These are phyloP conservation scores for Tamandua tetradactyla DNA, from an alignment of 2,797 vertebrate genomes.

Conservation along the genomic window DNA sequence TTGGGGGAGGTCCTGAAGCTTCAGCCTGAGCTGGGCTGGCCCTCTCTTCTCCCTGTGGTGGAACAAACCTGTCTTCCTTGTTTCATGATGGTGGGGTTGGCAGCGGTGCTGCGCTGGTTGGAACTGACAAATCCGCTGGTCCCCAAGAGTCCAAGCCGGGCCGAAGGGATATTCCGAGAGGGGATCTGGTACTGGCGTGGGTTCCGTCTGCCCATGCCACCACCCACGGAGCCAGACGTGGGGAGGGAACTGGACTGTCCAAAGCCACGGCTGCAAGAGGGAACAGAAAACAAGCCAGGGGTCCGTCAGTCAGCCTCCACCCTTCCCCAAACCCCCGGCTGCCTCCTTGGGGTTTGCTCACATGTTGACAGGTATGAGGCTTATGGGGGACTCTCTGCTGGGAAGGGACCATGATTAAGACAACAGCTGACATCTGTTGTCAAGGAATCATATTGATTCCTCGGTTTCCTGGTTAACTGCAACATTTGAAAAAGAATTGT, in stretches of 20 bases:
- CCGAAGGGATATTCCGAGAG: conserved; percentile 93
- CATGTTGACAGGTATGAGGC: neutral
- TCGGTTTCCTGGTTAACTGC: no score
- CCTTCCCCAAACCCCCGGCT: neutral
- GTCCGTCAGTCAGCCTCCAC: rapidly evolving
- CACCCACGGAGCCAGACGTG: conserved; percentile 91
- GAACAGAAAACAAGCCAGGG: neutral
- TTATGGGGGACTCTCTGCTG: neutral
- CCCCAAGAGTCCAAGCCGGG: conserved; percentile 92
- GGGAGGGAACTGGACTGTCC: conserved; percentile 98
- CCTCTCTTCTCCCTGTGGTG: neutral
- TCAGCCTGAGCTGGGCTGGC: neutral
- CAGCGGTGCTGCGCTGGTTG: conserved; percentile 90
- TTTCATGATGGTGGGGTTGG: conserved; percentile 94
- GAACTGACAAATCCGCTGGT: conserved; percentile 92
- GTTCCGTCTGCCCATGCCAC: conserved; percentile 92
- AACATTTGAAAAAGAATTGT: no score
- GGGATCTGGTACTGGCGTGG: conserved; percentile 97
- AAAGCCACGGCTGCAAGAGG: conserved; percentile 89
- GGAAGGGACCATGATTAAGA: neutral
- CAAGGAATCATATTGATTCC: no score
- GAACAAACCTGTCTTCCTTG: conserved; percentile 95
- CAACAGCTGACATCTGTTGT: neutral
- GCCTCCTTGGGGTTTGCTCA: neutral
- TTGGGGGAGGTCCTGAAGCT: neutral